Conservation (phyloP, 2,888 invertebrate species). For the Lymantria monacha region DNA sequence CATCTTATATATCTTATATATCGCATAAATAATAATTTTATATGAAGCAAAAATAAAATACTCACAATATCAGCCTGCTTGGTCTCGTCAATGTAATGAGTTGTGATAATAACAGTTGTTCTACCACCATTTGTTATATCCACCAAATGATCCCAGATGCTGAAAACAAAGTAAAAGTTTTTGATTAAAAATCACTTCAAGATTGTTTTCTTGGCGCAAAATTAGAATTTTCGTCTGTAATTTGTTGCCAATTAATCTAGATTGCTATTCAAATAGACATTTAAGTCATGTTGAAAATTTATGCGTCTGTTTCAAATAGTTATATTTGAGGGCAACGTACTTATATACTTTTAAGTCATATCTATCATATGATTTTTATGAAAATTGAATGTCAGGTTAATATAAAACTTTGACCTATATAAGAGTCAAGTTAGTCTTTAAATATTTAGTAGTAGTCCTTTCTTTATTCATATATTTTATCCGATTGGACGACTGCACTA, state of each 20-base stretch:
- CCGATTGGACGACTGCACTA: too few species aligned
- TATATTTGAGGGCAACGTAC: not conserved
- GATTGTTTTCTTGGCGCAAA: not conserved
- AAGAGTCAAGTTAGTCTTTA: too few species aligned
- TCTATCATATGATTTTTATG: too few species aligned
- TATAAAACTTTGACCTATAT: too few species aligned
- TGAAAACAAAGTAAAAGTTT: conserved; percentile 46
- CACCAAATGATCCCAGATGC: conserved; percentile 93
- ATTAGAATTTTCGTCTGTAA: not conserved
- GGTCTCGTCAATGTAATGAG: conserved; percentile 94
- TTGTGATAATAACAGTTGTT: conserved; percentile 92
- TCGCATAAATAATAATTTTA: too few species aligned
- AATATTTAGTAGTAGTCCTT: too few species aligned
- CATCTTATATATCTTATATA: too few species aligned
- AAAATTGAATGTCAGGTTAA: too few species aligned
- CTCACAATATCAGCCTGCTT: conserved; percentile 90
- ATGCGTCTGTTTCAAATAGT: not conserved
- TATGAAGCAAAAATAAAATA: conserved; percentile 29
- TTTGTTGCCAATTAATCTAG: conserved; percentile 5
- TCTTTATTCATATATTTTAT: too few species aligned
- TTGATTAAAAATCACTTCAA: not conserved
- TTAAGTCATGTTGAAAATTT: conserved; percentile 1
- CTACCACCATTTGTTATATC: conserved; percentile 88
- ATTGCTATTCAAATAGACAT: not conserved
- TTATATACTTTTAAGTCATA: not conserved